Base-by-base conservation (phyloP, 2,888 invertebrate genomes). In the Polydrusus pterygomalis region DNA sequence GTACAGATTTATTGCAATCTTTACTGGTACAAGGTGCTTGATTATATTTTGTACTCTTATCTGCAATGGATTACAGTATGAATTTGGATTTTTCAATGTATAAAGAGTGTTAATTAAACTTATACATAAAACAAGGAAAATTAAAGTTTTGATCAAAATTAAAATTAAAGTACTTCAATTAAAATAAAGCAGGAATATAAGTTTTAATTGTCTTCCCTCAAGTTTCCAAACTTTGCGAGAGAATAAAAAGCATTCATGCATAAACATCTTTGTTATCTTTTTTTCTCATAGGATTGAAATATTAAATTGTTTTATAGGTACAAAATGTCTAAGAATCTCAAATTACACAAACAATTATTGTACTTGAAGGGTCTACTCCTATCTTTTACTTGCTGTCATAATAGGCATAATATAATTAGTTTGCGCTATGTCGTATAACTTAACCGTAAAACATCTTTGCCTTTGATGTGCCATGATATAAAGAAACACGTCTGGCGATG, bases 131-230 rank as follows among this genome's bases (percentile, higher is more conserved):
- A 34, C 34, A 34, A 7, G 2, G 7, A 43, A 43, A 43, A n/a
- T 43, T n/a, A 43, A 43, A 43, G 5, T 34, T 43, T 43, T 9
- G 8, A 47, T 47, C 9, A 47, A 51, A 51, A 20, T 51, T 51
- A 2, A 51, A 51, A 51, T 20, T 18, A 51, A 51, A 51, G 51
- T 20, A 51, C 51, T 18, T 20, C 51, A 51, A 51, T 51, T 51
- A 51, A 51, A 51, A 51, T 51, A 20, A 51, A 51, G 18, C 20
- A 9, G 11, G 51, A 20, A 51, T 51, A 51, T 20, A 51, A 51
- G 51, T 51, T 51, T 47, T 47, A 47, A 47, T 47, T 47, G 47
- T 47, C 47, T 47, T 47, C 17, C 9, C 1, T 47, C 17, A 17
- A 47, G 47, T 47, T 47, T 47, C 17, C 47, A 9, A 47, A 47